Percentiles rank a stretch among this genome's conserved stretches.
Conservation (phyloP, 2,888 invertebrate species). For the Lordiphosa andalusiaca region DNA sequence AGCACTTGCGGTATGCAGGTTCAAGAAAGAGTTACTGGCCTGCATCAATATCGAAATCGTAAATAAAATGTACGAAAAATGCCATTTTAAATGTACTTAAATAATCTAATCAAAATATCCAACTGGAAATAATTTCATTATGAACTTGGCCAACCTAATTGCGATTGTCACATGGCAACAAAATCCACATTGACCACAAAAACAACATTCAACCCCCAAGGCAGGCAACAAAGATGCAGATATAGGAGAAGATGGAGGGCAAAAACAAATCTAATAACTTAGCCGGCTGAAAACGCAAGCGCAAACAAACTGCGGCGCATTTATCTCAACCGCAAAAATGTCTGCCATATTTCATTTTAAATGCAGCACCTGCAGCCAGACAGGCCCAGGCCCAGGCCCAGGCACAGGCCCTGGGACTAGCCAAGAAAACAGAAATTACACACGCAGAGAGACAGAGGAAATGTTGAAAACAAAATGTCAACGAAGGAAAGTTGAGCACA, state of each 20-base stretch:
- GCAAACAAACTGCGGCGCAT: conserved; percentile 63
- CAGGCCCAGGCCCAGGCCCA: conserved; percentile 22
- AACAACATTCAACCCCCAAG: conserved; percentile 9
- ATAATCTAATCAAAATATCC: no score
- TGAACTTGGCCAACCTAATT: neutral
- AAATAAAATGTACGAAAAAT: no score
- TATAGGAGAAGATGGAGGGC: conserved; percentile 15
- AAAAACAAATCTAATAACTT: conserved; percentile 55
- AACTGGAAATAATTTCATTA: no score
- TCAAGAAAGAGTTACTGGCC: no score
- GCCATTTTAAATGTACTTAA: no score
- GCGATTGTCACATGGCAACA: neutral
- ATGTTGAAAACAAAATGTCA: conserved; percentile 63
- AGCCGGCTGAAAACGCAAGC: conserved; percentile 39
- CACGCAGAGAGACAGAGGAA: conserved; percentile 24
- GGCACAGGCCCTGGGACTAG: conserved; percentile 9
- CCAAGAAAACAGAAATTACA: conserved; percentile 11
- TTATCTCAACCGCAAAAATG: conserved; percentile 69
- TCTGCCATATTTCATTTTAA: conserved; percentile 69
- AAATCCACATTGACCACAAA: conserved; percentile 8
- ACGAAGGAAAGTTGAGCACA: conserved; percentile 46
- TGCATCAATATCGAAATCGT: no score
- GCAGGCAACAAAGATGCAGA: conserved; percentile 11
- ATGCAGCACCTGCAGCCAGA: conserved; percentile 67
- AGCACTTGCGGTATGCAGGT: no score